Conservation (phyloP, 2,888 invertebrate genomes). For the Brachynemurus nebulosus region DNA sequence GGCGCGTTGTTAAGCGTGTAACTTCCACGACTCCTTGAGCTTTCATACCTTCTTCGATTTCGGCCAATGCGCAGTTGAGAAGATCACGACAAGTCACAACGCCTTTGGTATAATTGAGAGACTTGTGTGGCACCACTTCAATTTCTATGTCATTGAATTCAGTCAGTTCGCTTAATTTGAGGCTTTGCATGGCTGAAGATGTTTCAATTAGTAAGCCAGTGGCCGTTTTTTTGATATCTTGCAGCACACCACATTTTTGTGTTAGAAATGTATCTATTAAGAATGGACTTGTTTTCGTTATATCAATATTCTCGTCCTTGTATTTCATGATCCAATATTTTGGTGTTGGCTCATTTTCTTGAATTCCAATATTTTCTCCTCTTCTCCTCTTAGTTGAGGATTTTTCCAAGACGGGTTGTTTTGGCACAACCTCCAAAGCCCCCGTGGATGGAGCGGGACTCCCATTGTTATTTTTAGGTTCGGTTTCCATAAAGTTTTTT, state of each 20-base stretch:
- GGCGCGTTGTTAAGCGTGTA: constrained; percentile 10
- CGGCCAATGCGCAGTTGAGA: constrained; percentile 14
- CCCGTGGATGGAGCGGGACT: too few relatives aligned
- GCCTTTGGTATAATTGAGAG: constrained; percentile 13
- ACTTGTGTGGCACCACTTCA: constrained; percentile 7
- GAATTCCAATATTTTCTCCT: too few relatives aligned
- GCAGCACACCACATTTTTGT: background rate
- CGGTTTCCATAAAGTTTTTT: too few relatives aligned
- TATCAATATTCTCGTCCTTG: background rate
- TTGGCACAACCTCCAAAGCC: too few relatives aligned
- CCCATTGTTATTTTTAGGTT: too few relatives aligned
- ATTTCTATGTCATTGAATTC: background rate
- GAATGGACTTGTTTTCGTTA: background rate
- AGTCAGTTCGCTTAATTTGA: background rate
- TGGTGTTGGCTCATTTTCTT: too few relatives aligned
- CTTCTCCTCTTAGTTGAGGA: too few relatives aligned
- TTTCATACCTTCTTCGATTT: constrained; percentile 13
- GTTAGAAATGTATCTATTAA: background rate
- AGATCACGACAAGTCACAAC: constrained; percentile 16
- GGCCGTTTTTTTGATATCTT: background rate
- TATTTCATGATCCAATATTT: too few relatives aligned
- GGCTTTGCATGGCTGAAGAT: background rate
- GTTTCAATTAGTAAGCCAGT: background rate
- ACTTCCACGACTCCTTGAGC: constrained; percentile 14
- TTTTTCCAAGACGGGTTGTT: too few relatives aligned